Evolutionary conservation across 2,888 invertebrate species (phyloP), one percentile per base, ranked within the genome.

Genomic region (Hypselothyrea guttata): DNA sequence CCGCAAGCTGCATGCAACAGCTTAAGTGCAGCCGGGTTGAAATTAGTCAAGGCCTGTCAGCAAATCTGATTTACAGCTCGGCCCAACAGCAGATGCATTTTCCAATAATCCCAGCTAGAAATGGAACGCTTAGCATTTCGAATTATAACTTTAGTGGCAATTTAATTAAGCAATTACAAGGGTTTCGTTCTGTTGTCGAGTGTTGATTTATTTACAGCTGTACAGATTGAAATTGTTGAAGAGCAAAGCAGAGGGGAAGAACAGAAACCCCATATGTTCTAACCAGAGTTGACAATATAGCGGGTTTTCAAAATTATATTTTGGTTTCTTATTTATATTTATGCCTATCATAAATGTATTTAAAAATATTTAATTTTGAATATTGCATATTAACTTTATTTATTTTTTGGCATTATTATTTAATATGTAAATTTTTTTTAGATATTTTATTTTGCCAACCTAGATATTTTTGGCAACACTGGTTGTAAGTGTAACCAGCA

Each of bases 41-140:
- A 87, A 88, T 88, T 88, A 85, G 88, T 87, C 54, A 62, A 70
- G 79, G 76, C 67, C 74, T 88, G 88, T 88, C 87, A 82, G 67
- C 84, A 86, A 86, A 87, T 86, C 86, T 81, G 86, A 87, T 88
- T 87, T 87, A 88, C 68, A 76, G 68, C 52, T 62, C 57, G 35
- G 42, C 57, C 51, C 49, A 49, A 48, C 47, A 45, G 72, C 86
- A 86, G 84, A 84, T 86, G 86, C 69, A 60, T 46, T 34, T 51
- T 31, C 51, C 33, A 27, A 51, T 11, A 49, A 48, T 56, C 51
- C 22, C 51, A 15, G 28, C 13, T 28, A n/a, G 18, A 12, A n/a
- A n/a, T n/a, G n/a, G n/a, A n/a, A n/a, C n/a, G n/a, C n/a, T n/a
- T 38, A 15, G 4, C 37, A 34, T 31, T 40, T 12, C 65, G 77